These are phyloP conservation scores for Microctonus aethiopoides DNA, from an alignment of 2,888 invertebrate genomes.

Conservation along the genomic window DNA sequence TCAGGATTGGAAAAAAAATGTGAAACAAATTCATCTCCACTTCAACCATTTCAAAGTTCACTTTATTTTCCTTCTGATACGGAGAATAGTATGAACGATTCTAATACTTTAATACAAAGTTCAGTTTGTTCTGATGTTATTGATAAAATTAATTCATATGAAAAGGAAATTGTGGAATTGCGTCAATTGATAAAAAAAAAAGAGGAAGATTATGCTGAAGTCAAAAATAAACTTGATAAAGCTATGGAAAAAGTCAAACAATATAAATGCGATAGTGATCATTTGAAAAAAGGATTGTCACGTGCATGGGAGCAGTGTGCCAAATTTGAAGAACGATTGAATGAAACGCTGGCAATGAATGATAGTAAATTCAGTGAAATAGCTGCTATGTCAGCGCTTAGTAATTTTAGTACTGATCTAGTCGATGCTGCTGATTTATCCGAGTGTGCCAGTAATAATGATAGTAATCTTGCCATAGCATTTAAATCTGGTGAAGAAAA, in stretches of 20 bases:
- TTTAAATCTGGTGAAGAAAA: conserved; percentile 38
- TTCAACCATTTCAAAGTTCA: conserved; percentile 39
- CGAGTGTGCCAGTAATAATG: not conserved
- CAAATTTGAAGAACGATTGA: conserved; percentile 56
- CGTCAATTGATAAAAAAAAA: conserved; percentile 44
- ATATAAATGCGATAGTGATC: conserved; percentile 52
- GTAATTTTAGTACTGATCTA: conserved; percentile 32
- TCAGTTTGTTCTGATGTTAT: conserved; percentile 10
- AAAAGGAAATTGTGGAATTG: conserved; percentile 48
- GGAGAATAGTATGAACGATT: conserved; percentile 23
- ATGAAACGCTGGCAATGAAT: conserved; percentile 48
- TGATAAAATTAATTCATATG: conserved; percentile 38
- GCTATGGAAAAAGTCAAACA: conserved; percentile 47
- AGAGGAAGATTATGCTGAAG: conserved; percentile 48
- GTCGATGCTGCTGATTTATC: not conserved
- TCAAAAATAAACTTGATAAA: conserved; percentile 45
- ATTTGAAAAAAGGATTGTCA: conserved; percentile 56
- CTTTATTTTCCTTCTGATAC: conserved; percentile 39
- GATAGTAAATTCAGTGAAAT: conserved; percentile 36
- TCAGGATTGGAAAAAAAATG: conserved; percentile 43
- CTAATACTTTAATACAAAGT: not conserved
- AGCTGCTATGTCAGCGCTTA: conserved; percentile 11
- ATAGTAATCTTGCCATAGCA: conserved; percentile 32
- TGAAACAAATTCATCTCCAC: conserved; percentile 29
- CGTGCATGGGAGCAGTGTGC: conserved; percentile 62